Conservation (phyloP, 2,888 invertebrate species). For the Drosophila niveifrons region DNA sequence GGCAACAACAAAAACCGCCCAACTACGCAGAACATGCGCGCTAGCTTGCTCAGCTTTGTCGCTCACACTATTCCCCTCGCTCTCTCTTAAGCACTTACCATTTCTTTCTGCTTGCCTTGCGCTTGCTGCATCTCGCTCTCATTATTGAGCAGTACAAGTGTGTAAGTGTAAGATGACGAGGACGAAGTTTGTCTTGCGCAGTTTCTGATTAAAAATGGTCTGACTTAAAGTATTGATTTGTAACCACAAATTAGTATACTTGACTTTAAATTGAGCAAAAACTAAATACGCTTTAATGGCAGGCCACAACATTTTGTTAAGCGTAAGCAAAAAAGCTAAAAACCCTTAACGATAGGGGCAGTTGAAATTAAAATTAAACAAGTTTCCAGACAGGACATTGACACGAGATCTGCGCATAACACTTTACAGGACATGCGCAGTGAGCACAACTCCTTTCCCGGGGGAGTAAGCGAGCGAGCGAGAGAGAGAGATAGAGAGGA, state of each 20-base stretch:
- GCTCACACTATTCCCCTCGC: background rate
- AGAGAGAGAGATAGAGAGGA: conserved; percentile 4
- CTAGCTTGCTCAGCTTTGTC: conserved; percentile 9
- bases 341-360: background rate
- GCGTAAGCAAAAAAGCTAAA: background rate
- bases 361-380: background rate
- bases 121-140: conserved; percentile 15
- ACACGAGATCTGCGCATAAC: conserved; percentile 77
- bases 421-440: conserved; percentile 76
- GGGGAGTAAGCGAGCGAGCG: conserved; percentile 14
- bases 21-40: conserved; percentile 64
- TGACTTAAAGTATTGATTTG: conserved; percentile 62
- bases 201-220: conserved; percentile 15
- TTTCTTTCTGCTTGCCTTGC: background rate
- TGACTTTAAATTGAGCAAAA: background rate
- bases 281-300: background rate
- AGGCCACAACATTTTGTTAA: background rate
- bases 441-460: conserved; percentile 4
- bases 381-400: conserved; percentile 40
- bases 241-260: conserved; percentile 19
- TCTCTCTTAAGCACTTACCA: conserved; percentile 10
- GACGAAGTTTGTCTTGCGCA: conserved; percentile 68
- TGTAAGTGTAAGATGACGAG: conserved; percentile 38
- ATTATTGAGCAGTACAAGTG: conserved; percentile 14
- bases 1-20: conserved; percentile 54